A percentile compares a stretch with the other conserved stretches of the same genome.
Conservation (phyloP, 2,888 invertebrate genomes). For the Mystacides longicornis region DNA sequence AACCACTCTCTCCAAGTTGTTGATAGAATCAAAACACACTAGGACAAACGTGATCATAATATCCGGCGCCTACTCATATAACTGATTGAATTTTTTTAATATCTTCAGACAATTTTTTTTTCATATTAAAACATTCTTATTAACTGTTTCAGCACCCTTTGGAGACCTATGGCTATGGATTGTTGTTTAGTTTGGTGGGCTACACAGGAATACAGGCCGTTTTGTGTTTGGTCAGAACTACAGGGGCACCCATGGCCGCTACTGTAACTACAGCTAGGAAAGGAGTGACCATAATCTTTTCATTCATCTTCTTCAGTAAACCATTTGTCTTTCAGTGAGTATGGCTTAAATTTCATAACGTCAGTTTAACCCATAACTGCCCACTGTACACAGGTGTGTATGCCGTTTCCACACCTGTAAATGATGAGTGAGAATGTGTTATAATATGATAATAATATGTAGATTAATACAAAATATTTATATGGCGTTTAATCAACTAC, state of each 20-base stretch:
- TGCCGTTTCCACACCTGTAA: no score
- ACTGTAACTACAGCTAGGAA: constrained; percentile 89
- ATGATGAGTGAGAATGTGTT: no score
- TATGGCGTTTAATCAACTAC: no score
- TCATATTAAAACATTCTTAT: neutral
- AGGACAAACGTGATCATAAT: no score
- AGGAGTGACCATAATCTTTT: constrained; percentile 85
- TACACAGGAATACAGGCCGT: constrained; percentile 93
- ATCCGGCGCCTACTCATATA: no score
- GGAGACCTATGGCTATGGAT: constrained; percentile 76
- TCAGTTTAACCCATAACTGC: no score
- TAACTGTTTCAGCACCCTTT: constrained; percentile 55
- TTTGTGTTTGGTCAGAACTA: constrained; percentile 76
- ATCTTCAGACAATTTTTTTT: no score
- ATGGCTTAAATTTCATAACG: neutral
- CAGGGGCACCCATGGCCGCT: constrained; percentile 88
- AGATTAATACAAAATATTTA: neutral
- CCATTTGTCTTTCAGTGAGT: constrained; percentile 90
- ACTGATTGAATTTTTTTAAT: no score
- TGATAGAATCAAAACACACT: no score
- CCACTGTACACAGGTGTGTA: no score
- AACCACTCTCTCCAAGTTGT: no score
- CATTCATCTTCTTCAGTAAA: constrained; percentile 89
- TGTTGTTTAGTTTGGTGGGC: constrained; percentile 81
- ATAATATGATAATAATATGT: no score